A percentile compares a stretch with the other conserved stretches of the same genome.
These are phyloP conservation scores for Phyllotreta striolata DNA, from an alignment of 2,888 invertebrate species.

Conservation along the genomic window DNA sequence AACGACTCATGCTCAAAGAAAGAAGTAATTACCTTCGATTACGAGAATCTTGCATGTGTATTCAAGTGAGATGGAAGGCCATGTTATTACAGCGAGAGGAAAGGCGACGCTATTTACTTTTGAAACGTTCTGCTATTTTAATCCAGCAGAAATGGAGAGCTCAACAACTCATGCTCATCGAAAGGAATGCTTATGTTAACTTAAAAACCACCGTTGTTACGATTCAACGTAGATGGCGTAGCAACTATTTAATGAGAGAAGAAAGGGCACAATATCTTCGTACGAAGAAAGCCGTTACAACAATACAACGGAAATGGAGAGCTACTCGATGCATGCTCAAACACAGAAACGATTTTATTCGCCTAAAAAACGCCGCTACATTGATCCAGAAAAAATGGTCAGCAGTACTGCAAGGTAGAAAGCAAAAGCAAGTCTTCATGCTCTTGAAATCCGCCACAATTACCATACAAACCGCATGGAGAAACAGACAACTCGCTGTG, in stretches of 20 bases:
- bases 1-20: conserved; percentile 51
- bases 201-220: conserved; percentile 42
- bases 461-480: conserved; percentile 52
- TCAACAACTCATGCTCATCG: conserved; percentile 15
- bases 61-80: conserved; percentile 49
- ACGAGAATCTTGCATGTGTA: conserved; percentile 40
- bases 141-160: conserved; percentile 65
- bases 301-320: conserved; percentile 64
- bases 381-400: conserved; percentile 52
- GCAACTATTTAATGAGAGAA: conserved; percentile 36
- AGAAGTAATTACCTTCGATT: conserved; percentile 43
- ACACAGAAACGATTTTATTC: conserved; percentile 56
- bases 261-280: conserved; percentile 44
- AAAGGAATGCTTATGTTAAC: conserved; percentile 51
- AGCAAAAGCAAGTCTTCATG: conserved; percentile 34
- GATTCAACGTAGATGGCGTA: conserved; percentile 38
- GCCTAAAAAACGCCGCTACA: conserved; percentile 53
- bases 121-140: conserved; percentile 48
- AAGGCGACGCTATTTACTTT: conserved; percentile 41
- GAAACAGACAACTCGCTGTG: conserved; percentile 8
- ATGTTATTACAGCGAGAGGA: conserved; percentile 49
- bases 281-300: conserved; percentile 45
- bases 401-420: conserved; percentile 37
- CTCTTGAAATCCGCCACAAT: conserved; percentile 43
- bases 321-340: conserved; percentile 55